Conservation (phyloP, 2,888 invertebrate genomes). For the Agrotis exclamationis region DNA sequence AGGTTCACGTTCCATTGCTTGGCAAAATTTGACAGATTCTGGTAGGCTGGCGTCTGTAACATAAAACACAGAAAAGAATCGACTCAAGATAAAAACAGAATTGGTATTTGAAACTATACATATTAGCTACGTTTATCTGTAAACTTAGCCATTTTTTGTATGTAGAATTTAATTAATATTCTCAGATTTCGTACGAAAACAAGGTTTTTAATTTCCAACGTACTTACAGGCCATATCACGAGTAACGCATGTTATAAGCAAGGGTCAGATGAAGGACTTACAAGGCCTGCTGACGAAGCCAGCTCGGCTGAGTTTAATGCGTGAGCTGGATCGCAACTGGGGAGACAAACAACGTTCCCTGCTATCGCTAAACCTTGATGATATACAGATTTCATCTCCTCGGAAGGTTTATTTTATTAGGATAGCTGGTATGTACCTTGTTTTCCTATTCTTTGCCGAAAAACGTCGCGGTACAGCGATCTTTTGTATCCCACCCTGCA, state of each 20-base stretch:
- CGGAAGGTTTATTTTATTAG: constrained; percentile 88
- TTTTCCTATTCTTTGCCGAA: background rate
- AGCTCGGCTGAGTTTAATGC: constrained; percentile 82
- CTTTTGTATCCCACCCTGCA: no score
- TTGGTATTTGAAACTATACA: no score
- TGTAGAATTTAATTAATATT: no score
- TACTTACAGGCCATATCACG: constrained; percentile 84
- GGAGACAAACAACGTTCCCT: constrained; percentile 80
- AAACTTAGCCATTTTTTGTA: no score
- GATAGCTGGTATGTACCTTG: constrained; percentile 80
- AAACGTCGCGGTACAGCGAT: no score
- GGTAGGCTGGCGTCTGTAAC: no score
- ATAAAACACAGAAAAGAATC: no score
- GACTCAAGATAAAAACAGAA: no score
- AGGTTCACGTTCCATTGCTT: no score
- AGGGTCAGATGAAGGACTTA: constrained; percentile 80
- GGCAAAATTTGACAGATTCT: no score
- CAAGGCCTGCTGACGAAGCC: constrained; percentile 87
- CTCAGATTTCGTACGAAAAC: background rate
- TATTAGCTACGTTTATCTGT: no score
- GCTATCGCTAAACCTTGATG: constrained; percentile 79
- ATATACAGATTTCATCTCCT: constrained; percentile 87
- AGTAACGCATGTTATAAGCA: constrained; percentile 85
- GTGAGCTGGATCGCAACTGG: constrained; percentile 87
- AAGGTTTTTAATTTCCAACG: background rate